phyloP scores from a whole-genome alignment of 2,113 vertebrate species.

The Tylochromis polylepis region DNA sequence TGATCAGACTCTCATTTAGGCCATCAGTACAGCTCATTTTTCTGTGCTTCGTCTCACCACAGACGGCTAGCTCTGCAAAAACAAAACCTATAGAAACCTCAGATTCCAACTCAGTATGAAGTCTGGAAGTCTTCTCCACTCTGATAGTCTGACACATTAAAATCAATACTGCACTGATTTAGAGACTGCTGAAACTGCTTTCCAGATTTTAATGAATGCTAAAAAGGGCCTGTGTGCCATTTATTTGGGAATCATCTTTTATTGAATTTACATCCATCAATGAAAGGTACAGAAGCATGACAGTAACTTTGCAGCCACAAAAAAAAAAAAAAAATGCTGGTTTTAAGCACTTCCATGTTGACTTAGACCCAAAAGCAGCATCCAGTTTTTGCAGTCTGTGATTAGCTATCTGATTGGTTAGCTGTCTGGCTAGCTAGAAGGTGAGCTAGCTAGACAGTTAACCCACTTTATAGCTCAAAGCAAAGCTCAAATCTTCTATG shows the following conservation, averaged over 20 bases:
- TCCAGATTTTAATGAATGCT: neutral
- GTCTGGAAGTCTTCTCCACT: neutral
- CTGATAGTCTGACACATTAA: neutral
- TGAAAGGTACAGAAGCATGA: neutral
- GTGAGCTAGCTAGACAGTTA: no score
- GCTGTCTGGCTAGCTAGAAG: no score
- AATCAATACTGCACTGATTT: neutral
- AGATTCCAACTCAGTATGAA: neutral
- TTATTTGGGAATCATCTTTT: neutral
- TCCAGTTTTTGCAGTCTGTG: neutral
- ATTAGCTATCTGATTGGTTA: no score
- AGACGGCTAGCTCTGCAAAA: neutral
- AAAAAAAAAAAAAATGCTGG: neutral
- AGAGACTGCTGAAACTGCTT: neutral
- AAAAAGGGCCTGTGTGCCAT: neutral
- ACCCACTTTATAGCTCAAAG: no score
- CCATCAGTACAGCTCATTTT: neutral
- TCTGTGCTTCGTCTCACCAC: neutral
- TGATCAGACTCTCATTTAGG: constrained; percentile 27
- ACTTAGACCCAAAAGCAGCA: neutral
- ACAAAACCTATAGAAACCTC: neutral
- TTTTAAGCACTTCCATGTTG: neutral
- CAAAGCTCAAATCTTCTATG: no score
- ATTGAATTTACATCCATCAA: neutral
- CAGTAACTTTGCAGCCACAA: neutral